phyloP scores from a whole-genome alignment of 2,797 vertebrate species.

The Sebastes itinus region DNA sequence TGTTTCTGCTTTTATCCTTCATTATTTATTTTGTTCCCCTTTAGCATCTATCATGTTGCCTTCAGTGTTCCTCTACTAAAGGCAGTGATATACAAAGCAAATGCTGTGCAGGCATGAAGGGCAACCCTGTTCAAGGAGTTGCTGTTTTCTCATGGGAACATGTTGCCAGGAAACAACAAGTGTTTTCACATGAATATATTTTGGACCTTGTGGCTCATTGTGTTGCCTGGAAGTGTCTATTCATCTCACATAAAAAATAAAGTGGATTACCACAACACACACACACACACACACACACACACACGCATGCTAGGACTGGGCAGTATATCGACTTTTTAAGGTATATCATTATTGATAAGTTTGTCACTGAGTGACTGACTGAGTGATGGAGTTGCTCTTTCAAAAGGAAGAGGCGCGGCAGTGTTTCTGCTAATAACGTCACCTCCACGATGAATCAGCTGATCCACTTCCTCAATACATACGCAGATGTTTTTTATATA shows the following conservation, averaged over 20 bases:
- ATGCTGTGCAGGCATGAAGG: constrained; percentile 3
- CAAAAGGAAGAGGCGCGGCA: no score
- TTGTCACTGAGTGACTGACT: no score
- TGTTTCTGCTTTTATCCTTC: constrained; percentile 33
- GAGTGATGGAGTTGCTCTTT: no score
- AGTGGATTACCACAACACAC: not conserved
- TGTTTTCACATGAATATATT: constrained; percentile 21
- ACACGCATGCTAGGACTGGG: not conserved
- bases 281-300: not conserved
- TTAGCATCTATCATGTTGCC: constrained; percentile 10
- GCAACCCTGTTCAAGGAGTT: constrained; percentile 23
- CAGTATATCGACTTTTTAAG: fast-evolving
- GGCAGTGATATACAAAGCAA: not conserved
- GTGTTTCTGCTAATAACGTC: no score
- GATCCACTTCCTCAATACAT: no score
- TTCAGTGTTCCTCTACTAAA: not conserved
- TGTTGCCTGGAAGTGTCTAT: constrained; percentile 25
- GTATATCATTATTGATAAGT: no score
- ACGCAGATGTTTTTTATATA: no score
- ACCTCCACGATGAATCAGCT: no score
- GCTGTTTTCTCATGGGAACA: constrained; percentile 38
- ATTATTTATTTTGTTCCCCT: constrained; percentile 36
- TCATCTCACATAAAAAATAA: not conserved
- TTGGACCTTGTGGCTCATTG: constrained; percentile 23
- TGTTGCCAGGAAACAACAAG: constrained; percentile 64